Evolutionary conservation across 2,888 invertebrate species (phyloP).

Genomic region (Mythimna albipuncta): DNA sequence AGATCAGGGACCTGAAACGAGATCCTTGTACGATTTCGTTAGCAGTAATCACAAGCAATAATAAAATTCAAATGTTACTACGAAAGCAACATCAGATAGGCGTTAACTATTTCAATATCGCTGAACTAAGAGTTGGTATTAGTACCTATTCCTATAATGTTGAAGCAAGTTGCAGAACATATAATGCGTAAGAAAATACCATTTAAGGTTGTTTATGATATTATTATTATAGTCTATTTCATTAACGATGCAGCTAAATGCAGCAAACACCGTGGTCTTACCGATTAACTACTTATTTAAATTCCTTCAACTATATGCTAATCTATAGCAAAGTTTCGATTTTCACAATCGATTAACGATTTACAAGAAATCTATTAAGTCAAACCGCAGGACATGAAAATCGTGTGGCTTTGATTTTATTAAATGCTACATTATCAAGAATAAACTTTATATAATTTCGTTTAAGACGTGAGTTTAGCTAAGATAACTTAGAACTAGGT

Average conservation of each 20-base stretch:
- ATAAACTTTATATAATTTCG: slow-evolving; percentile 31
- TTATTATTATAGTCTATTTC: slow-evolving; percentile 34
- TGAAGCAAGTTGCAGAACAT: not conserved
- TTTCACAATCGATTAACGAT: slow-evolving; percentile 51
- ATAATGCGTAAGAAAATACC: not conserved
- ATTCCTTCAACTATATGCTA: slow-evolving; percentile 6
- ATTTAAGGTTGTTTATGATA: slow-evolving; percentile 8
- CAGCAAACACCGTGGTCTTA: slow-evolving; percentile 19
- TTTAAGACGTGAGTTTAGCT: slow-evolving; percentile 20
- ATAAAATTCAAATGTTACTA: slow-evolving; percentile 15
- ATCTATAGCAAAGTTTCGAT: slow-evolving; percentile 25
- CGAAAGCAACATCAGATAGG: slow-evolving; percentile 17
- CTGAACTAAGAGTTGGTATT: slow-evolving; percentile 5
- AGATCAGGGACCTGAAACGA: slow-evolving; percentile 22
- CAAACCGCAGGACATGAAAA: slow-evolving; percentile 74
- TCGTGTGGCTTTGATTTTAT: slow-evolving; percentile 65
- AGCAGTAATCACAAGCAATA: not conserved
- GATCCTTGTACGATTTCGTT: slow-evolving; percentile 13
- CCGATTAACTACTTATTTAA: slow-evolving; percentile 30
- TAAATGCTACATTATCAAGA: slow-evolving; percentile 33
- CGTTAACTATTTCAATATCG: slow-evolving; percentile 15
- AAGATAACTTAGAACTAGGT: slow-evolving; percentile 42
- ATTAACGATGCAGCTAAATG: slow-evolving; percentile 36
- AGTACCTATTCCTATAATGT: not conserved
- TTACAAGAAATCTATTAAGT: slow-evolving; percentile 41